A percentile compares a stretch with the other conserved stretches of the same genome.
phyloP scores from a whole-genome alignment of 2,113 vertebrate species.

The Panthera uncia region DNA sequence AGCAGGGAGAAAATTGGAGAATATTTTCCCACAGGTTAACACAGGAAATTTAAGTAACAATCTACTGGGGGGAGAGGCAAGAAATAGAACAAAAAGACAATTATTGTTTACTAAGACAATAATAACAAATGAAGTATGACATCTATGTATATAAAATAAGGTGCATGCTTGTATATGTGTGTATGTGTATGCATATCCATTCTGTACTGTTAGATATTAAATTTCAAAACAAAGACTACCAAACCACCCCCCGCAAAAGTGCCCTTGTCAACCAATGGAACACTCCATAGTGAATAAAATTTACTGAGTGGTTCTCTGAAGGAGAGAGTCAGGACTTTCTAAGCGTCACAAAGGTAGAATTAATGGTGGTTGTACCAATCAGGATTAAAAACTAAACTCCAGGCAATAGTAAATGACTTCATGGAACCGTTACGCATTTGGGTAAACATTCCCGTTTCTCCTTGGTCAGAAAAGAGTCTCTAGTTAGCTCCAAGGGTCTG shows the following conservation, averaged over 20 bases:
- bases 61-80: not conserved
- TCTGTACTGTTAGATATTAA: not conserved
- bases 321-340: not conserved
- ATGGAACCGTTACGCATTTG: not conserved
- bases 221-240: not conserved
- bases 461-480: not conserved
- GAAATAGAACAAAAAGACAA: not conserved
- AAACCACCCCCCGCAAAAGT: not conserved
- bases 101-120: not conserved
- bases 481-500: not conserved
- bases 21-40: not conserved
- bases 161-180: not conserved
- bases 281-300: not conserved
- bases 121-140: not conserved
- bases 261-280: not conserved
- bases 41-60: not conserved
- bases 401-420: not conserved
- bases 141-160: not conserved
- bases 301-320: not conserved
- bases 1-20: not conserved
- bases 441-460: not conserved
- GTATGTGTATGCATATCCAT: not conserved
- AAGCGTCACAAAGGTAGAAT: not conserved
- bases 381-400: slow-evolving; percentile 3
- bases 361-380: not conserved